Conservation (phyloP, 2,888 invertebrate species). For the Thymelicus sylvestris region DNA sequence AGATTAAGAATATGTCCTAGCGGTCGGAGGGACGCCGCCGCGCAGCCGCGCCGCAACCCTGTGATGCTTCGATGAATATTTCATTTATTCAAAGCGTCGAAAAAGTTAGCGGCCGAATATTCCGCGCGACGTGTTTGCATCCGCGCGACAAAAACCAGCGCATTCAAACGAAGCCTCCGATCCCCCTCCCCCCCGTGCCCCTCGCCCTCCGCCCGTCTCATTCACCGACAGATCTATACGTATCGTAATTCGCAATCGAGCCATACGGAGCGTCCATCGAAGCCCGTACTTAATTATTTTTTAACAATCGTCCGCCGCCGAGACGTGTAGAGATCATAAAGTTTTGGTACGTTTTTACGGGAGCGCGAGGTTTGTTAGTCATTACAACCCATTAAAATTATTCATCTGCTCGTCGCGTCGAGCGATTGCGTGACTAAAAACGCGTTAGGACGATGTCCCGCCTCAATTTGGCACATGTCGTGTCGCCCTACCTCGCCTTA, state of each 20-base stretch:
- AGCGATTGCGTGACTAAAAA: conserved; percentile 20
- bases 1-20: conserved; percentile 36
- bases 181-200: conserved; percentile 27
- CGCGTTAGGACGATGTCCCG: conserved; percentile 8
- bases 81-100: conserved; percentile 68
- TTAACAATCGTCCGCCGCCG: conserved; percentile 42
- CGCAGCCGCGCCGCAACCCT: conserved; percentile 43
- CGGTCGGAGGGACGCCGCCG: conserved; percentile 40
- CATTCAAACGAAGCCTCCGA: conserved; percentile 53
- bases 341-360: conserved; percentile 39
- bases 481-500: background rate
- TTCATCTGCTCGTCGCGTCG: conserved; percentile 21
- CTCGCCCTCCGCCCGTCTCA: conserved; percentile 36
- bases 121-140: conserved; percentile 57
- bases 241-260: conserved; percentile 46
- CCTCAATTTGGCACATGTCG: background rate
- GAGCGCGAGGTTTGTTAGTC: conserved; percentile 38
- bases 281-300: conserved; percentile 42
- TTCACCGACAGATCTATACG: conserved; percentile 44
- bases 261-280: conserved; percentile 42
- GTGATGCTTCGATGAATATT: conserved; percentile 64
- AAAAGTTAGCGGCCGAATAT: conserved; percentile 56
- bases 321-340: conserved; percentile 41
- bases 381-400: conserved; percentile 37
- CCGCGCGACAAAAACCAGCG: conserved; percentile 58